Percentiles rank a stretch among this genome's conserved stretches.
Evolutionary conservation across 2,797 vertebrate genomes (phyloP).

Genomic region (Octomys mimax): DNA sequence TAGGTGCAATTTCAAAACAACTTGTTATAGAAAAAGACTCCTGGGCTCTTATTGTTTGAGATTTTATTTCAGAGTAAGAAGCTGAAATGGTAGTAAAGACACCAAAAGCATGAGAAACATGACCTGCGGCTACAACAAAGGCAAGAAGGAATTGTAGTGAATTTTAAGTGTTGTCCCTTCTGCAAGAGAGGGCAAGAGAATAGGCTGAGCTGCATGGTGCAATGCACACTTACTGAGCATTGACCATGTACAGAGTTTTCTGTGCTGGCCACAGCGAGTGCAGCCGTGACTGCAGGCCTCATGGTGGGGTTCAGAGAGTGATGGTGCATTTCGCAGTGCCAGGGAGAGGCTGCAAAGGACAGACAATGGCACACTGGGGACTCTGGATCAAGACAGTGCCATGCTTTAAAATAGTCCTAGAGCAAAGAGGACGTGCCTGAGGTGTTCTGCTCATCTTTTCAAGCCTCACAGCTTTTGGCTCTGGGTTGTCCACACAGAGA

Average conservation of each 20-base stretch:
- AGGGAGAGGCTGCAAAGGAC: background rate
- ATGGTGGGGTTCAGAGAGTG: background rate
- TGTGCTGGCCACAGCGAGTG: background rate
- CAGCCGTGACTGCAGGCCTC: background rate
- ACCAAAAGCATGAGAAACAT: conserved; percentile 12
- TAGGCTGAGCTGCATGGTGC: background rate
- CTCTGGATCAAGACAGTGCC: background rate
- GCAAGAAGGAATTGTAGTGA: background rate
- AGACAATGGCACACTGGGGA: background rate
- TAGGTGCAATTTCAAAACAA: background rate
- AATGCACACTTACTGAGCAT: background rate
- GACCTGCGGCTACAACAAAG: background rate
- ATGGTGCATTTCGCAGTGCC: background rate
- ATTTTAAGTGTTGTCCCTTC: background rate
- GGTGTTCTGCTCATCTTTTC: background rate
- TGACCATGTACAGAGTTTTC: background rate
- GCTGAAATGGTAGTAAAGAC: background rate
- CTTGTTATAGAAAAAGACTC: background rate
- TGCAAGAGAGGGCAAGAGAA: background rate
- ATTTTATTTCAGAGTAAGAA: conserved; percentile 56
- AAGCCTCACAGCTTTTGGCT: background rate
- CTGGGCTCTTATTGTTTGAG: background rate
- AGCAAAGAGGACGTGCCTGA: background rate
- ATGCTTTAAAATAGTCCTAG: background rate
- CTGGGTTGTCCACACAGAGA: background rate